Conservation (phyloP, 2,888 invertebrate species). For the Anthophora plumipes region DNA sequence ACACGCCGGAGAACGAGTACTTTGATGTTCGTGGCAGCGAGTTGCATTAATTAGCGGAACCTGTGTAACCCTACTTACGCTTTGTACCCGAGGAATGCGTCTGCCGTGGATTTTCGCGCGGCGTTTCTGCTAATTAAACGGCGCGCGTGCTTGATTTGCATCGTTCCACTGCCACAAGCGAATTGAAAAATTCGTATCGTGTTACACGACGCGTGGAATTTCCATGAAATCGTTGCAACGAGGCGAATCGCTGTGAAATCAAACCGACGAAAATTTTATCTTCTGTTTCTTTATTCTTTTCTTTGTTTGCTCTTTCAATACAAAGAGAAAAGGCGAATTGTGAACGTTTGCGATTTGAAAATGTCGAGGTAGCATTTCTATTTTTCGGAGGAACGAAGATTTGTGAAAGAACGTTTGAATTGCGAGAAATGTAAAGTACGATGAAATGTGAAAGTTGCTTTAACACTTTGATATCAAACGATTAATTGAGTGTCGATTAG, state of each 20-base stretch:
- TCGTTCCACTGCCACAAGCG: neutral
- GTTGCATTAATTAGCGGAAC: conserved; percentile 60
- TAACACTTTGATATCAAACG: no score
- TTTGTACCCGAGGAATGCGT: conserved; percentile 12
- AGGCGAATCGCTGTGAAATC: neutral
- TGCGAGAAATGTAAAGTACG: no score
- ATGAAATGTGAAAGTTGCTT: no score
- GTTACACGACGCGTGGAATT: conserved; percentile 8
- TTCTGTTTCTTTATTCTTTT: neutral
- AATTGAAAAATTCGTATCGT: conserved; percentile 15
- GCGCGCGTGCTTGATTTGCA: conserved; percentile 24
- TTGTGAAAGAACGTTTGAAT: no score
- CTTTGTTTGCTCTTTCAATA: neutral
- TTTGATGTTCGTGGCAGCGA: conserved; percentile 49
- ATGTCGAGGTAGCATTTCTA: neutral
- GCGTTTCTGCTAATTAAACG: conserved; percentile 36
- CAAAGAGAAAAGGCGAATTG: neutral
- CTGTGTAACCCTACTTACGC: conserved; percentile 34
- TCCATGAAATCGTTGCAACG: neutral
- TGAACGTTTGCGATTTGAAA: neutral
- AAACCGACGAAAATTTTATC: neutral
- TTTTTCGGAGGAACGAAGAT: no score
- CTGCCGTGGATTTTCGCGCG: conserved; percentile 12
- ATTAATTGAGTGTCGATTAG: no score
- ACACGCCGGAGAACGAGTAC: conserved; percentile 23